Evolutionary conservation across 1,140 invertebrate species (phyloP), one percentile per base, ranked within the genome.

Genomic region (Temnothorax longispinosus): DNA sequence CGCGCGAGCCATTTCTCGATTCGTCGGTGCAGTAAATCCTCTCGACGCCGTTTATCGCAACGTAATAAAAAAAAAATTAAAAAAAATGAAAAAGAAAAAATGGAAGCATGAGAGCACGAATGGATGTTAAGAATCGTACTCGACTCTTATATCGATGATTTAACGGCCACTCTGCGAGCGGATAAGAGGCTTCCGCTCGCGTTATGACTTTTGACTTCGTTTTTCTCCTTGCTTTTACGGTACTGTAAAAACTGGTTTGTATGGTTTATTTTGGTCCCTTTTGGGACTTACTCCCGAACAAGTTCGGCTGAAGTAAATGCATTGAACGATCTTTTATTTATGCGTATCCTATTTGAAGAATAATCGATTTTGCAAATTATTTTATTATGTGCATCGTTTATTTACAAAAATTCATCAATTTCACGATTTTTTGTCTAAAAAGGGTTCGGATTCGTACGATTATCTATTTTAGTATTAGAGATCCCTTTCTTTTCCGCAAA

Each of bases 71-170:
- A 54, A 58, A 50, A 52, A 62, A 44, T 41, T 35, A 47, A 52
- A 75, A 44, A 47, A 38, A 67, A 13, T 5, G 11, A 44, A 44
- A 67, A 67, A 6, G 64, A 47, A 44, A 41, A 56, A 47, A 32
- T 27, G 8, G 27, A 60, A 13, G 47, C 7, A 41, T 11, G 32
- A 72, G 72, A 38, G 54, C 11, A 32, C 27, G 56, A 80, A 67
- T 74, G 58, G 69, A 84, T 88, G 72, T 85, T 65, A 67, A 89
- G 72, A 54, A 88, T 64, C 38, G 35, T 60, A 38, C 65, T 85
- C 47, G 32, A 67, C 47, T 77, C 50, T 87, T 65, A 85, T 85
- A 62, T 58, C 60, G 47, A 78, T 41, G 35, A 65, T 85, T 85
- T 85, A 85, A 78, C 62, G 47, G 58, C 58, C 60, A 75, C 50